These are phyloP conservation scores for Dolomedes plantarius DNA, from an alignment of 2,888 invertebrate genomes.

Conservation along the genomic window DNA sequence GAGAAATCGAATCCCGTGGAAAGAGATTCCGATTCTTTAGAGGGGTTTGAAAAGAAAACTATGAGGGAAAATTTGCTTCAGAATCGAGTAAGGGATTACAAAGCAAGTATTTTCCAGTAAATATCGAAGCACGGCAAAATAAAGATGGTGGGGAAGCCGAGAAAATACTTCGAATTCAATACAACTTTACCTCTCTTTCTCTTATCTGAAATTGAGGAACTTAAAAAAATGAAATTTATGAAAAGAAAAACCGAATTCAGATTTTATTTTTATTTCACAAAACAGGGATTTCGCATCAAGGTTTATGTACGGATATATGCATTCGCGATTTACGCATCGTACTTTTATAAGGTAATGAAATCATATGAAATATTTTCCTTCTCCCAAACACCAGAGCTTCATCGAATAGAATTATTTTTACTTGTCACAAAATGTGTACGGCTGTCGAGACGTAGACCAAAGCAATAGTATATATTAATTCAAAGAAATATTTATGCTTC, in stretches of 20 bases:
- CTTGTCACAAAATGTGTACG: too few relatives aligned
- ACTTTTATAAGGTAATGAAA: too few relatives aligned
- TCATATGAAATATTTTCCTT: too few relatives aligned
- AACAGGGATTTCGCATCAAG: not conserved
- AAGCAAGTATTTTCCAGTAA: constrained; percentile 16
- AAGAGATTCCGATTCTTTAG: constrained; percentile 7
- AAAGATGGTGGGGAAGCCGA: not conserved
- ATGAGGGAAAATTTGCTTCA: constrained; percentile 6
- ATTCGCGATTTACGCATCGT: not conserved
- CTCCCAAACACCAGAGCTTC: too few relatives aligned
- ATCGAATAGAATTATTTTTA: too few relatives aligned
- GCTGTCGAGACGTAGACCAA: too few relatives aligned
- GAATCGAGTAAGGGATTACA: constrained; percentile 3
- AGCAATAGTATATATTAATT: too few relatives aligned
- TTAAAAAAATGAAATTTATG: not conserved
- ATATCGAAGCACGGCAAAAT: not conserved
- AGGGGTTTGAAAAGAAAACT: constrained; percentile 16
- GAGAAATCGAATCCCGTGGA: constrained; percentile 1
- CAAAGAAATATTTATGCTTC: too few relatives aligned
- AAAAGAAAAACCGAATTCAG: not conserved
- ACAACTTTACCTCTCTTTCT: not conserved
- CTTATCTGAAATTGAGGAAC: constrained; percentile 3
- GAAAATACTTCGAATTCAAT: not conserved
- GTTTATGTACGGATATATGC: not conserved
- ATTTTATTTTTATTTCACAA: not conserved